A percentile compares a stretch with the other conserved stretches of the same genome.
phyloP scores from a whole-genome alignment of 2,888 invertebrate genomes.

The Argyresthia albistria region DNA sequence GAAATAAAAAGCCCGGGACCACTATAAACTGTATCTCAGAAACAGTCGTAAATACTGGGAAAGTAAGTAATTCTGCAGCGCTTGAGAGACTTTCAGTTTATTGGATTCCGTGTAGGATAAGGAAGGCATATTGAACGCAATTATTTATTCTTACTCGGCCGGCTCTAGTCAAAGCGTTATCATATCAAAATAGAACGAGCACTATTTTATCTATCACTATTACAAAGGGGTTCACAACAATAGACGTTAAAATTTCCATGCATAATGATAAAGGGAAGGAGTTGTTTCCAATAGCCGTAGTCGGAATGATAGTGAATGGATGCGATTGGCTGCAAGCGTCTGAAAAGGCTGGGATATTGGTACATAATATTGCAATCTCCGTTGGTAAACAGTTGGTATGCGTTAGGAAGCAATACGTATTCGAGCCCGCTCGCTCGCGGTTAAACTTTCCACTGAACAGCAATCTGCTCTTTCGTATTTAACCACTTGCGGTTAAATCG shows the following conservation, averaged over 20 bases:
- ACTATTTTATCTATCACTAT: neutral
- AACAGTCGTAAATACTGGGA: neutral
- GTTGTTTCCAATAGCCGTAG: neutral
- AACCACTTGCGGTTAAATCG: constrained; percentile 42
- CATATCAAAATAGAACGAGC: neutral
- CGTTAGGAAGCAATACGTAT: constrained; percentile 31
- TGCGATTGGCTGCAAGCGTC: neutral
- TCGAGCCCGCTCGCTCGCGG: constrained; percentile 7
- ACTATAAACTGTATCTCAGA: neutral
- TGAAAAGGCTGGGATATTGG: constrained; percentile 33
- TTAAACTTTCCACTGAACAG: constrained; percentile 25
- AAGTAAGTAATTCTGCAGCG: constrained; percentile 1
- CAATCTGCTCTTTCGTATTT: constrained; percentile 59
- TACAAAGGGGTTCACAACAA: constrained; percentile 10
- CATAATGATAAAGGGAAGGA: constrained; percentile 1
- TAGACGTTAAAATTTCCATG: constrained; percentile 23
- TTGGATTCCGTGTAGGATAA: neutral
- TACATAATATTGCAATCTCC: constrained; percentile 66
- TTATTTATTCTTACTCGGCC: neutral
- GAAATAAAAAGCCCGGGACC: neutral
- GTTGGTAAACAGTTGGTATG: constrained; percentile 48
- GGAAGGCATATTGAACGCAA: neutral
- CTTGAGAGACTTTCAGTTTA: constrained; percentile 1
- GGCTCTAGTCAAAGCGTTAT: neutral
- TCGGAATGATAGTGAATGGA: neutral